A percentile compares a stretch with the other conserved stretches of the same genome.
Evolutionary conservation across 2,888 invertebrate genomes (phyloP).

Genomic region (Hirudinaria manillensis): DNA sequence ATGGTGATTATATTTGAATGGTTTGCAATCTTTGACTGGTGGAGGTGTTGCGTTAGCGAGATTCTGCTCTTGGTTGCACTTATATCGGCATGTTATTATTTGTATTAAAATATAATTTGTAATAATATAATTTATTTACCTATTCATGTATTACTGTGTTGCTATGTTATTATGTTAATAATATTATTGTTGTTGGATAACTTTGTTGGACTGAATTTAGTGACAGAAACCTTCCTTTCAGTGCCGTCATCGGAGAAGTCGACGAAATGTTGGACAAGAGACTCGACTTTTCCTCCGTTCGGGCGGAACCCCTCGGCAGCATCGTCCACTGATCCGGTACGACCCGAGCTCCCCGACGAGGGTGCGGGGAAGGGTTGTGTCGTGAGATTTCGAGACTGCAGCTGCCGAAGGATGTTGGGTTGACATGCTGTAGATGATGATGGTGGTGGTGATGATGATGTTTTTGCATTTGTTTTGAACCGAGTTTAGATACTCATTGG

Average conservation of each 20-base stretch:
- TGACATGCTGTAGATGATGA: not conserved
- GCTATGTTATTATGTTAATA: not conserved
- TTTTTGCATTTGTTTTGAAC: no score
- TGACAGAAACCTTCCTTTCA: conserved; percentile 51
- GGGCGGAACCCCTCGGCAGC: conserved; percentile 58
- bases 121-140: not conserved
- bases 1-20: no score
- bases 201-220: no score
- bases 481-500: no score
- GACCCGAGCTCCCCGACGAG: not conserved
- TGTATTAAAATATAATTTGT: no score
- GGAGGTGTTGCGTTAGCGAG: no score
- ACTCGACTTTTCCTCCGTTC: conserved; percentile 58
- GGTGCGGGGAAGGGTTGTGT: not conserved
- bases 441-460: not conserved
- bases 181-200: not conserved
- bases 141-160: not conserved
- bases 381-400: not conserved
- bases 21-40: no score
- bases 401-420: not conserved
- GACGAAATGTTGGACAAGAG: conserved; percentile 59
- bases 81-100: no score
- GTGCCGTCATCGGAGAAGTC: conserved; percentile 61
- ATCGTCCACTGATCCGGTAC: conserved; percentile 47
- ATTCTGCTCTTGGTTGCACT: no score